Evolutionary conservation across 2,888 invertebrate species (phyloP).

Genomic region (Drosophila yooni): DNA sequence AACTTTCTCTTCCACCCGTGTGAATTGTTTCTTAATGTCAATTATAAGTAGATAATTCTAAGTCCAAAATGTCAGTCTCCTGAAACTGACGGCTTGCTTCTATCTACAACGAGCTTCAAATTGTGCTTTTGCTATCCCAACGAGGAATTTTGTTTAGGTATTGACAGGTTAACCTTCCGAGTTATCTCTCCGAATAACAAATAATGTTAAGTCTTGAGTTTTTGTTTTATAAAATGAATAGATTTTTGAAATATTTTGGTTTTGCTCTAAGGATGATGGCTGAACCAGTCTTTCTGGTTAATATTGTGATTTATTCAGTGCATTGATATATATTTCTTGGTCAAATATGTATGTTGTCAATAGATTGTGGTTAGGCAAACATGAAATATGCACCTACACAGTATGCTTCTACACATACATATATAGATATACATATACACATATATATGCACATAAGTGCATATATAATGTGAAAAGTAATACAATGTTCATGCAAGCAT

Average conservation of each 20-base stretch:
- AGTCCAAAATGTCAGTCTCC: slow-evolving; percentile 4
- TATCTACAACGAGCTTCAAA: slow-evolving; percentile 20
- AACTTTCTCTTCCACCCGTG: too few species aligned
- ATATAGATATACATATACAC: background rate
- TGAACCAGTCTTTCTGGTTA: slow-evolving; percentile 25
- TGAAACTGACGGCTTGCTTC: slow-evolving; percentile 2
- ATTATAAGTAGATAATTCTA: slow-evolving; percentile 48
- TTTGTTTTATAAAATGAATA: background rate
- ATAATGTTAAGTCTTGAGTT: too few species aligned
- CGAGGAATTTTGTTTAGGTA: background rate
- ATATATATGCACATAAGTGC: background rate
- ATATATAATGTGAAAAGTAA: slow-evolving; percentile 14
- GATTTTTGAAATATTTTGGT: slow-evolving; percentile 5
- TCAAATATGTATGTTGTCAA: slow-evolving; percentile 5
- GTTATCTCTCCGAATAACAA: slow-evolving; percentile 4
- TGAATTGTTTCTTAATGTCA: slow-evolving; percentile 56
- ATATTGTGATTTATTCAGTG: slow-evolving; percentile 14
- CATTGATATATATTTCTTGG: too few species aligned
- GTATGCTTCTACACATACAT: slow-evolving; percentile 9
- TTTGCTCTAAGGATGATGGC: slow-evolving; percentile 6
- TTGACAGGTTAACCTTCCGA: background rate
- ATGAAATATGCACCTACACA: slow-evolving; percentile 14
- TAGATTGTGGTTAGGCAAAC: slow-evolving; percentile 6
- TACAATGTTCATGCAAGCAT: slow-evolving; percentile 12
- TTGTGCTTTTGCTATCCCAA: too few species aligned